Conservation (phyloP, 2,113 vertebrate species). For the Cacatua alba region DNA sequence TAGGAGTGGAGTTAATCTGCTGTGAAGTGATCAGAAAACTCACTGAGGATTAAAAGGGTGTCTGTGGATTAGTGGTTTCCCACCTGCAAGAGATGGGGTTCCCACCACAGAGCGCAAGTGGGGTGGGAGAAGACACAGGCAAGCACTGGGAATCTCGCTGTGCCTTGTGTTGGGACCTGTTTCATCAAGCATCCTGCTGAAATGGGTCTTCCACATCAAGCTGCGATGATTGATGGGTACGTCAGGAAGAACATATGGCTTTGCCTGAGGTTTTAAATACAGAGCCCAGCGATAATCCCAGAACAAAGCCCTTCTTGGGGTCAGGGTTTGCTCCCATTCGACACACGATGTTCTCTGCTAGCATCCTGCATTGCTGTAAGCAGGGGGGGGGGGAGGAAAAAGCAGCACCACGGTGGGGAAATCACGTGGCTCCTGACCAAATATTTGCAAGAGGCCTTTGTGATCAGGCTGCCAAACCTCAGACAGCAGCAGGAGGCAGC, state of each 20-base stretch:
- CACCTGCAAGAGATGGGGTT: neutral
- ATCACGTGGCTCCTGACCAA: neutral
- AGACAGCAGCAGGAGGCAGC: neutral
- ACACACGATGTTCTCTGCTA: accelerated
- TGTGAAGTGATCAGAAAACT: constrained; percentile 20
- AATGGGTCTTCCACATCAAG: neutral
- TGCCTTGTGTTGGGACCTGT: neutral
- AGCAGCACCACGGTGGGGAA: neutral
- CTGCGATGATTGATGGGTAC: accelerated
- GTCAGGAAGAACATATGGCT: neutral
- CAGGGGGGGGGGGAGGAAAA: neutral
- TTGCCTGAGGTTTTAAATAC: neutral
- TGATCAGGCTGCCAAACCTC: neutral
- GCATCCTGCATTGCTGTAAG: neutral
- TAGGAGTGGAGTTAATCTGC: constrained; percentile 52
- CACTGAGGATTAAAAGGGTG: neutral
- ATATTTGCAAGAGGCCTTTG: constrained; percentile 43
- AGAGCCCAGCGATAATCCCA: neutral
- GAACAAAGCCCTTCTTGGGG: neutral
- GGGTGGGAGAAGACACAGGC: neutral
- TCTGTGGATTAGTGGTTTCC: neutral
- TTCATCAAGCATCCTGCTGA: neutral
- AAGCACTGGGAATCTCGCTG: accelerated
- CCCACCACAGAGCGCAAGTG: neutral
- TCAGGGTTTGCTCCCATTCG: neutral